Evolutionary conservation across 2,888 invertebrate species (phyloP).

Genomic region (Acanthoscelides obtectus): DNA sequence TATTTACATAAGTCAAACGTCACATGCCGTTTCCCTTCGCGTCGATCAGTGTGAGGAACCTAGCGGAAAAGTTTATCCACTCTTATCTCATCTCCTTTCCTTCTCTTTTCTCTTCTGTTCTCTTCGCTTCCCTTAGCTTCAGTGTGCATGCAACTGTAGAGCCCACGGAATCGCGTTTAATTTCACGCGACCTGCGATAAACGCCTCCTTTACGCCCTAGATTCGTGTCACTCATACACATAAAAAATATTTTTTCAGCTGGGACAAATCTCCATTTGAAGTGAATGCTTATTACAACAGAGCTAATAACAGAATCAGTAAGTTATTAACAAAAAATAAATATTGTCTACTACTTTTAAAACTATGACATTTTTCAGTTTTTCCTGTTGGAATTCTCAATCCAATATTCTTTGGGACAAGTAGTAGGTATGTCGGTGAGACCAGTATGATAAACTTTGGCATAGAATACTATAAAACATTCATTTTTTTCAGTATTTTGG

Average conservation of each 20-base stretch:
- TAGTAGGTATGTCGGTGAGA: slow-evolving; percentile 32
- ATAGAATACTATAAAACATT: no score
- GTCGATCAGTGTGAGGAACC: no score
- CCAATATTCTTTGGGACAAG: slow-evolving; percentile 38
- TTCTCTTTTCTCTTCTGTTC: no score
- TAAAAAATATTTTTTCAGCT: slow-evolving; percentile 27
- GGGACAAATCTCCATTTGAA: slow-evolving; percentile 49
- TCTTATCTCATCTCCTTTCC: no score
- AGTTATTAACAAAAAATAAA: slow-evolving; percentile 26
- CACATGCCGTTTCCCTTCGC: no score
- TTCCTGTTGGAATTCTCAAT: slow-evolving; percentile 41
- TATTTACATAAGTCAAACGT: no score
- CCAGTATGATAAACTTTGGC: background rate
- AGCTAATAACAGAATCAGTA: slow-evolving; percentile 49
- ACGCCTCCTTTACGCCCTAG: no score
- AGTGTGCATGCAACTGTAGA: no score
- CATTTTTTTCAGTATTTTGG: slow-evolving; percentile 43
- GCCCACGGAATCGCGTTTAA: no score
- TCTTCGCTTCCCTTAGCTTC: no score
- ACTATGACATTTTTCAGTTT: slow-evolving; percentile 27
- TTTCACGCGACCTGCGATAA: no score
- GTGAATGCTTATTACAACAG: slow-evolving; percentile 64
- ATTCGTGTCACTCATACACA: background rate
- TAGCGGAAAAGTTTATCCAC: no score
- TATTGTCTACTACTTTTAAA: background rate